Evolutionary conservation across 2,797 vertebrate genomes (phyloP).

Genomic region (Acanthornis magna): DNA sequence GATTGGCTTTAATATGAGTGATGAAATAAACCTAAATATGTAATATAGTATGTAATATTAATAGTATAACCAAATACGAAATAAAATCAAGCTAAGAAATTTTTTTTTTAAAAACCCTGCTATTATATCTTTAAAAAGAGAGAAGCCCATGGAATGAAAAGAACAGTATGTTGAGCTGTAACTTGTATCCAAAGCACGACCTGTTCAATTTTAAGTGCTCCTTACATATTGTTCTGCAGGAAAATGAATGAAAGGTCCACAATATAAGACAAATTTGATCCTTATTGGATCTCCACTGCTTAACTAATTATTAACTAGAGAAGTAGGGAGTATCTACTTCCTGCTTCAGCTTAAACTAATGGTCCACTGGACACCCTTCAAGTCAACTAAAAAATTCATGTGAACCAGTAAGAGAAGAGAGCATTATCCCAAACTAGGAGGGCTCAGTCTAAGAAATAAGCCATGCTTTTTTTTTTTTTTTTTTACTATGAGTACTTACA

Average conservation of each 20-base stretch:
- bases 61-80: neutral
- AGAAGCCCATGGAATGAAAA: neutral
- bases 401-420: neutral
- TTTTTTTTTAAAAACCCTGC: rapidly evolving
- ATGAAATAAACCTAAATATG: neutral
- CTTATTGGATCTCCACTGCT: neutral
- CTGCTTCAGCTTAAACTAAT: neutral
- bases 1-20: neutral
- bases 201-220: neutral
- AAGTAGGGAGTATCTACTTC: neutral
- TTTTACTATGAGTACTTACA: neutral
- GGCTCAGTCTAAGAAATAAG: neutral
- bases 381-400: neutral
- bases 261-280: neutral
- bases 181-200: neutral
- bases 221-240: neutral
- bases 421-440: neutral
- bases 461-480: too few relatives aligned
- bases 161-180: neutral
- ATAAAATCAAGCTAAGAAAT: neutral
- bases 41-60: neutral
- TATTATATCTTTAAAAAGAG: neutral
- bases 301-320: neutral
- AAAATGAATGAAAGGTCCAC: neutral
- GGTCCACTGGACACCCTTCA: neutral